Evolutionary conservation across 2,113 vertebrate genomes (phyloP), one percentile per base, ranked within the genome.

Genomic region (Himantopus leucocephalus): DNA sequence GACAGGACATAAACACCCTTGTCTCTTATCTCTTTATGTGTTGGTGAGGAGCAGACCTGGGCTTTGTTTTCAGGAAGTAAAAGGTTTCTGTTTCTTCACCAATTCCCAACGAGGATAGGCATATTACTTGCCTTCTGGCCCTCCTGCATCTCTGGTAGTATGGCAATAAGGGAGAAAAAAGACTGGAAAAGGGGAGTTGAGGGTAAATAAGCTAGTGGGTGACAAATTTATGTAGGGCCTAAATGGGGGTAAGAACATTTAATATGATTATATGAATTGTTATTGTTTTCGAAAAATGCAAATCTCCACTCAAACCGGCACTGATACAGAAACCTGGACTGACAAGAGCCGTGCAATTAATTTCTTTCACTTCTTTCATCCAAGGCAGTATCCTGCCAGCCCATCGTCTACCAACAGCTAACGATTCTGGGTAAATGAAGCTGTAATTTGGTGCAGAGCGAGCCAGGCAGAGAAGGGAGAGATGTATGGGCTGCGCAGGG

Each of bases 61-160:
- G 27, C 35, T 74, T 88, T 79, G 29, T 29, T 85, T 68, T 45
- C n/a, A 39, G 64, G 23, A 60, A 62, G 21, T 35, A 24, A 62
- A 60, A 93, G 0, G 11, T 60, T 16, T 88, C 59, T 67, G 10
- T 84, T 78, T 50, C 35, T 59, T 66, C 35, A 50, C 23, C 45
- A 26, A 14, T 77, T 82, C 39, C 45, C 9, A 20, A 8, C 8
- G 34, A 43, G 63, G 23, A 8, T 9, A 5, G 27, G 12, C 26
- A 39, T 0, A 1, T 74, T 59, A 5, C 26, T 56, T 85, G 30
- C 5, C 11, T 29, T 35, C 41, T 56, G 29, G 3, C 10, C n/a
- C 35, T 90, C 24, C n/a, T 47, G 45, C 10, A 6, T 50, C 41
- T 41, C 29, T 39, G 35, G 13, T 30, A 16, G 29, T 21, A 17